Base-by-base conservation (phyloP, 2,888 invertebrate genomes). In the Pristionchus maxplancki region DNA sequence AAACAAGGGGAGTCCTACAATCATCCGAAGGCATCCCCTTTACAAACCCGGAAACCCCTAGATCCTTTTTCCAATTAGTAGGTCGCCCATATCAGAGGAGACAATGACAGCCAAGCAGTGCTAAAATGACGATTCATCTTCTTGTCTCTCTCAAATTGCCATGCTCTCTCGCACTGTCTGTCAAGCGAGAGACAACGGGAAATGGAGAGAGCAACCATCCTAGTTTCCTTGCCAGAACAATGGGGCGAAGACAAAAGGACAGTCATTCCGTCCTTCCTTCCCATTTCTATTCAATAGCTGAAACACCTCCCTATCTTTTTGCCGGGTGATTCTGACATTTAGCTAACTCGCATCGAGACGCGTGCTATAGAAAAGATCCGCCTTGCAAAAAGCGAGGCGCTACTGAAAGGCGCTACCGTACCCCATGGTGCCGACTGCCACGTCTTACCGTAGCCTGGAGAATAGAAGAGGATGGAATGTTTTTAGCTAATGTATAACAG, bases 311-410 rank as follows among this genome's bases (percentile, higher is more conserved):
- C n/a, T 11, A 78, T 9, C 37, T 78, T 78, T 78, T 78, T 78
- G 78, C 78, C 78, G 78, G 78, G 78, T 78, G 78, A 78, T 78
- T 11, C n/a, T 78, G 78, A 17, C 78, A 78, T 78, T 48, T 78
- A 78, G 78, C 40, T n/a, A n/a, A 44, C 44, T 44, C 37, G 28
- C 40, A 5, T 8, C 44, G 11, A 44, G 31, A 34, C 64, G n/a
- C 64, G 13, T 15, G 78, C 78, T 44, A 78, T 48, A 78, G 78
- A 78, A 74, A 37, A 44, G 78, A 78, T 78, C 78, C 78, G 78
- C 78, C 44, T 44, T 11, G 44, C 44, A 78, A 78, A 48, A 44
- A 34, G 44, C n/a, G n/a, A n/a, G 15, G 78, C 44, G 78, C 44
- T 44, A 78, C 48, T 28, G n/a, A n/a, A 8, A 24, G 40, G 78